Evolutionary conservation across 2,888 invertebrate genomes (phyloP).

Genomic region (Sipunculus nudus): DNA sequence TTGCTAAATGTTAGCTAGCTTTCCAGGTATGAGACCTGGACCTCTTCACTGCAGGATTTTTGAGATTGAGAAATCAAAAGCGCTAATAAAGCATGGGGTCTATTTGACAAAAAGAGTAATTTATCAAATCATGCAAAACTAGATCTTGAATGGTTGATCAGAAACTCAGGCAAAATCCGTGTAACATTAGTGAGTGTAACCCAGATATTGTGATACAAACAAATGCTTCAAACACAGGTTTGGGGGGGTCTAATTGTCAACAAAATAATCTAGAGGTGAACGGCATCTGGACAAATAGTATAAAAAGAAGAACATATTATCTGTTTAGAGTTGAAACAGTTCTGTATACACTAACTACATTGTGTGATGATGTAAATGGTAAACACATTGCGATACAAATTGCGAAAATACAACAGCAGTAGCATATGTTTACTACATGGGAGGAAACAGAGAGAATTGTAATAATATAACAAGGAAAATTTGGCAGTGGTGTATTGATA

Average conservation of each 20-base stretch:
- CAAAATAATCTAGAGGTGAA: too few species aligned
- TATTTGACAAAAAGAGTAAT: too few species aligned
- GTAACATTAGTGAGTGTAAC: too few species aligned
- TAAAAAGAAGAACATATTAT: constrained; percentile 2
- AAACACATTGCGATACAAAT: neutral
- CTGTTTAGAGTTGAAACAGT: constrained; percentile 15
- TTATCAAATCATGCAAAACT: too few species aligned
- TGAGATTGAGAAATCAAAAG: neutral
- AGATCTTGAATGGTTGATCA: too few species aligned
- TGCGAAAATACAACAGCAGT: constrained; percentile 20
- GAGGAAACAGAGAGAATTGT: constrained; percentile 5
- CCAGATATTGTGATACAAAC: too few species aligned
- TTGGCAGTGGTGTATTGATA: constrained; percentile 8
- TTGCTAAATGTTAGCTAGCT: constrained; percentile 1
- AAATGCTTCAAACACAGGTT: too few species aligned
- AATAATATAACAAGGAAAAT: constrained; percentile 5
- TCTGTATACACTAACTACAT: neutral
- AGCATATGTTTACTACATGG: too few species aligned
- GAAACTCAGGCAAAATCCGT: too few species aligned
- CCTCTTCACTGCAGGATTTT: neutral
- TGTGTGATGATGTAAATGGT: neutral
- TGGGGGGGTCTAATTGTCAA: too few species aligned
- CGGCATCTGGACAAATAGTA: too few species aligned
- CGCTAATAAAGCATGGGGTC: neutral
- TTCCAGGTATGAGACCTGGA: neutral